These are phyloP conservation scores for Axea sp. DNA, from an alignment of 2,888 invertebrate species.

Conservation along the genomic window DNA sequence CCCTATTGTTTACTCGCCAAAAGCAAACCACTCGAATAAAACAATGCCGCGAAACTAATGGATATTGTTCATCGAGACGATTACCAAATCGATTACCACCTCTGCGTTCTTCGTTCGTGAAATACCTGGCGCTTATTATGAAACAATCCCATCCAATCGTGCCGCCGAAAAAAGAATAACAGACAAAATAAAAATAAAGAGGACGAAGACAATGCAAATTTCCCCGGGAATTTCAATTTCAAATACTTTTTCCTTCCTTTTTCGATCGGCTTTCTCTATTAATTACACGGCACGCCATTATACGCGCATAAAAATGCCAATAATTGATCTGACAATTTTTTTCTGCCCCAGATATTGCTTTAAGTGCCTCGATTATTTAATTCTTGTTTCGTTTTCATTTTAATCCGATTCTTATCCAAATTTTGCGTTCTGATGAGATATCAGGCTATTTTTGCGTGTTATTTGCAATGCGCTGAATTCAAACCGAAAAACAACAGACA, in stretches of 20 bases:
- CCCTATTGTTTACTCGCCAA: conserved; percentile 36
- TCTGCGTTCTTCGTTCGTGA: conserved; percentile 10
- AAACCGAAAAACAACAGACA: no score
- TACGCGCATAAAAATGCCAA: conserved; percentile 9
- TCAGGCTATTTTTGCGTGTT: no score
- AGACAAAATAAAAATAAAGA: not conserved
- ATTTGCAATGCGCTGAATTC: no score
- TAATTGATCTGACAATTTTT: conserved; percentile 19
- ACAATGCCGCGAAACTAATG: conserved; percentile 42
- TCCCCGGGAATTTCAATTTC: conserved; percentile 38
- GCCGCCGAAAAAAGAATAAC: not conserved
- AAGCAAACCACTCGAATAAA: conserved; percentile 49
- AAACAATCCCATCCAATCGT: conserved; percentile 3
- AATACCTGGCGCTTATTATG: conserved; percentile 15
- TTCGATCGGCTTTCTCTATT: conserved; percentile 16
- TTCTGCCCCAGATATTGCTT: conserved; percentile 3
- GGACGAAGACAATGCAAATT: not conserved
- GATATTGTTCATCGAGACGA: conserved; percentile 40
- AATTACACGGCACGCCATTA: conserved; percentile 18
- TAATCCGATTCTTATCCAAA: no score
- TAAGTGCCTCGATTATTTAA: no score
- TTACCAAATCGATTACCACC: conserved; percentile 38
- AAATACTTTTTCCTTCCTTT: conserved; percentile 25
- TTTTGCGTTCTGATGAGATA: no score
- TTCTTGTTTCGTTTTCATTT: no score